These are phyloP conservation scores for Caretta caretta DNA, from an alignment of 2,113 vertebrate species.

Conservation along the genomic window DNA sequence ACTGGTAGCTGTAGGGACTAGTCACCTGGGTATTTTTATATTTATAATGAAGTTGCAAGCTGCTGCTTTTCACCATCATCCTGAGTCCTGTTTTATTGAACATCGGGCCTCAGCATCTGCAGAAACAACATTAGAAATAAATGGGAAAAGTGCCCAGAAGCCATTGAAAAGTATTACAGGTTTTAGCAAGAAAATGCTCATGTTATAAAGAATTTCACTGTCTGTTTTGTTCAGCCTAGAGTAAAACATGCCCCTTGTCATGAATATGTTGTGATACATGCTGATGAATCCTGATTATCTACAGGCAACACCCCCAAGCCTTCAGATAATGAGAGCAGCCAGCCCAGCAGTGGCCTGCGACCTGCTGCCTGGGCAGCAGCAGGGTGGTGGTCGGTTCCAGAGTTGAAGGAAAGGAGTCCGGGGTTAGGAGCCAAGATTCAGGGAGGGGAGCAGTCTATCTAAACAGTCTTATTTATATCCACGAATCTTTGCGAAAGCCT, in stretches of 20 bases:
- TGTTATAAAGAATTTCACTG: neutral
- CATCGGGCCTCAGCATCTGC: neutral
- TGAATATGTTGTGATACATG: neutral
- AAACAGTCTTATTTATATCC: too few relatives aligned
- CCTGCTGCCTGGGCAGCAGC: too few relatives aligned
- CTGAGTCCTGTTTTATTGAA: constrained; percentile 58
- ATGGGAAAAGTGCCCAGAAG: constrained; percentile 55
- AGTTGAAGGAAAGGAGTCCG: too few relatives aligned
- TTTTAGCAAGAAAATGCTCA: neutral
- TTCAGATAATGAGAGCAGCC: neutral
- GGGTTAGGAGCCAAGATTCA: too few relatives aligned
- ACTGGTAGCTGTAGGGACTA: neutral
- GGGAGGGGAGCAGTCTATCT: too few relatives aligned
- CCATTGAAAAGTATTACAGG: neutral
- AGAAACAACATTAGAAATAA: constrained; percentile 21
- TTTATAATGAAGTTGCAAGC: constrained; percentile 45
- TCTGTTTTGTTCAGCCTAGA: neutral
- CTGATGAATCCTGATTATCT: fast-evolving
- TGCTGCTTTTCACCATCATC: constrained; percentile 49
- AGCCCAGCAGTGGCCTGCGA: neutral
- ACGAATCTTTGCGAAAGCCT: too few relatives aligned
- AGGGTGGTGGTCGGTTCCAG: too few relatives aligned
- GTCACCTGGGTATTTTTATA: neutral
- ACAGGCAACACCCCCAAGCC: neutral
- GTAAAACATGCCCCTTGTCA: neutral